Evolutionary conservation across 1,140 invertebrate genomes (phyloP).

Genomic region (Myzus persicae): DNA sequence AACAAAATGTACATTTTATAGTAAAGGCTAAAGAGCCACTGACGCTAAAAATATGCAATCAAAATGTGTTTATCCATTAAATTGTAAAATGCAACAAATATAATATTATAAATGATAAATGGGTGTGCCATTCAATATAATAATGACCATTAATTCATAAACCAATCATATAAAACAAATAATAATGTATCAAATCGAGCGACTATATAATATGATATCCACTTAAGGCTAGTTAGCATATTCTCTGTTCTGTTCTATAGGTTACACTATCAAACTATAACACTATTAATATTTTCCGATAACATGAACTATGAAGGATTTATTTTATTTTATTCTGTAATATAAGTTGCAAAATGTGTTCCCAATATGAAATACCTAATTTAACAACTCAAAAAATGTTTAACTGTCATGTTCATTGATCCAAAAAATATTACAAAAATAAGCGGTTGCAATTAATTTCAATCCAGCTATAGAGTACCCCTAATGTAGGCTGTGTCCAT

Average conservation of each 20-base stretch:
- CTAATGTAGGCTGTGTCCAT: background rate
- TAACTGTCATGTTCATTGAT: background rate
- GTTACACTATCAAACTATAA: background rate
- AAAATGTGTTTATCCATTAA: background rate
- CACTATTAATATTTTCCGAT: background rate
- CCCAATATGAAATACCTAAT: background rate
- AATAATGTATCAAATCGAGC: too few species aligned
- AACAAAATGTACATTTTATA: too few species aligned
- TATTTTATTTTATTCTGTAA: background rate
- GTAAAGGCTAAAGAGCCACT: too few species aligned
- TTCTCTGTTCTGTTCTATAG: too few species aligned
- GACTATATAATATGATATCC: too few species aligned
- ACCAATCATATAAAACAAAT: too few species aligned
- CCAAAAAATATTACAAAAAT: conserved; percentile 2
- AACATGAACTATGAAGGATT: background rate
- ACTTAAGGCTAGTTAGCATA: too few species aligned
- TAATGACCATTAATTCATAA: too few species aligned
- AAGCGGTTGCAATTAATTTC: background rate
- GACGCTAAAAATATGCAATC: too few species aligned
- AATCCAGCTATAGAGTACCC: background rate
- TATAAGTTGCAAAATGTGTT: background rate
- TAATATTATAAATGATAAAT: too few species aligned
- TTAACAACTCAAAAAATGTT: background rate
- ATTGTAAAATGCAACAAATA: background rate
- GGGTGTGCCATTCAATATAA: too few species aligned